phyloP scores from a whole-genome alignment of 1,140 invertebrate genomes.

The Camponotus floridanus region DNA sequence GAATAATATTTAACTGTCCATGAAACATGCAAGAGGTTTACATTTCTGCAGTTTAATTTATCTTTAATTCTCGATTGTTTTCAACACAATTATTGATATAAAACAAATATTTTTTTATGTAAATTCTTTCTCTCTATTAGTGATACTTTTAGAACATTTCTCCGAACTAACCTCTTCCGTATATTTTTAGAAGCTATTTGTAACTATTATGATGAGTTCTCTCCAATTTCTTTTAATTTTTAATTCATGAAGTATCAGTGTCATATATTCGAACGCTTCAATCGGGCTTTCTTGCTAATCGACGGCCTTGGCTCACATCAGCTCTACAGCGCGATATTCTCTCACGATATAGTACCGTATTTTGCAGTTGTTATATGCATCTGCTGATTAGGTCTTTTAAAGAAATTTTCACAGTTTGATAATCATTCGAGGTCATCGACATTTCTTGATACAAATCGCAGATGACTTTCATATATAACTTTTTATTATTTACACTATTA shows the following conservation, averaged over 20 bases:
- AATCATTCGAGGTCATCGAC: background rate
- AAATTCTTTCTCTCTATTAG: too few species aligned
- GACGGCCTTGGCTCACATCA: constrained; percentile 47
- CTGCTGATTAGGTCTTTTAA: constrained; percentile 17
- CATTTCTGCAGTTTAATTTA: background rate
- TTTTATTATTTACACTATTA: background rate
- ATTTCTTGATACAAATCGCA: background rate
- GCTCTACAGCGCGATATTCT: constrained; percentile 12
- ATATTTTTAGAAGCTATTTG: background rate
- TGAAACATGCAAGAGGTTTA: background rate
- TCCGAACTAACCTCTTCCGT: too few species aligned
- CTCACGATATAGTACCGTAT: constrained; percentile 18
- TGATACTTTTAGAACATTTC: background rate
- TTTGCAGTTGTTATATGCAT: background rate
- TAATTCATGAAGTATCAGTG: constrained; percentile 23
- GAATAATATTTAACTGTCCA: background rate
- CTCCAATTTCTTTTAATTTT: background rate
- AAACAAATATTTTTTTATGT: background rate
- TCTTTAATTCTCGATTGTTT: background rate
- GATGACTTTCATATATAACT: background rate
- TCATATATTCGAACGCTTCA: background rate
- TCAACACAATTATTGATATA: too few species aligned
- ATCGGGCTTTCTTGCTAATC: constrained; percentile 20
- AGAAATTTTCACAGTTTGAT: background rate
- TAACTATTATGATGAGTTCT: background rate